phyloP scores from a whole-genome alignment of 2,797 vertebrate genomes.

The Schizopygopsis malacanthus region DNA sequence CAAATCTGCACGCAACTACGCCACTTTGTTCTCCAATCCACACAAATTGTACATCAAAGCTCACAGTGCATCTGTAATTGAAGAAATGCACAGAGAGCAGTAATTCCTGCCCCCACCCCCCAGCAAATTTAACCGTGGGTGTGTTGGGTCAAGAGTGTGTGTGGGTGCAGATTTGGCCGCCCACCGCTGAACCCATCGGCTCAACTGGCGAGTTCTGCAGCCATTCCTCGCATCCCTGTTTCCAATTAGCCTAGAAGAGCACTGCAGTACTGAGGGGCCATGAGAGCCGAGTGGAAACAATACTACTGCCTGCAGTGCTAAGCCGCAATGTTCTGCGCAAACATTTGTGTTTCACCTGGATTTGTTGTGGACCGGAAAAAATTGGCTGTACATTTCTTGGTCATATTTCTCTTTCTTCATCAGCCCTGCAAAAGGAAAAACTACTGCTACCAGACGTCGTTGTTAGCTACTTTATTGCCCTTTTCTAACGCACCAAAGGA shows the following conservation, averaged over 20 bases:
- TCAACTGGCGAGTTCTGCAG: too few species aligned
- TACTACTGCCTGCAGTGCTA: slow-evolving; percentile 21
- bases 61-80: not conserved
- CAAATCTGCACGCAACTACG: not conserved
- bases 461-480: not conserved
- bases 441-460: not conserved
- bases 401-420: not conserved
- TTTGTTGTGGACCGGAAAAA: slow-evolving; percentile 12
- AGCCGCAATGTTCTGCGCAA: not conserved
- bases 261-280: slow-evolving; percentile 36
- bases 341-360: slow-evolving; percentile 1
- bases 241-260: slow-evolving; percentile 64
- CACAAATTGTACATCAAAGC: slow-evolving; percentile 24
- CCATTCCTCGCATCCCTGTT: slow-evolving; percentile 65
- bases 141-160: slow-evolving; percentile 15
- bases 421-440: not conserved
- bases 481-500: slow-evolving; percentile 7
- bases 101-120: slow-evolving; percentile 19
- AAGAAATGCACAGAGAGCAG: not conserved
- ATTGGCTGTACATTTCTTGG: slow-evolving; percentile 7
- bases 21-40: not conserved
- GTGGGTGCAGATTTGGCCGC: slow-evolving; percentile 34
- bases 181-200: slow-evolving; percentile 46
- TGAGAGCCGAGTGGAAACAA: slow-evolving; percentile 38
- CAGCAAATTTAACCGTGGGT: too few species aligned